phyloP scores from a whole-genome alignment of 2,888 invertebrate species.

The Nomada lathburiana region DNA sequence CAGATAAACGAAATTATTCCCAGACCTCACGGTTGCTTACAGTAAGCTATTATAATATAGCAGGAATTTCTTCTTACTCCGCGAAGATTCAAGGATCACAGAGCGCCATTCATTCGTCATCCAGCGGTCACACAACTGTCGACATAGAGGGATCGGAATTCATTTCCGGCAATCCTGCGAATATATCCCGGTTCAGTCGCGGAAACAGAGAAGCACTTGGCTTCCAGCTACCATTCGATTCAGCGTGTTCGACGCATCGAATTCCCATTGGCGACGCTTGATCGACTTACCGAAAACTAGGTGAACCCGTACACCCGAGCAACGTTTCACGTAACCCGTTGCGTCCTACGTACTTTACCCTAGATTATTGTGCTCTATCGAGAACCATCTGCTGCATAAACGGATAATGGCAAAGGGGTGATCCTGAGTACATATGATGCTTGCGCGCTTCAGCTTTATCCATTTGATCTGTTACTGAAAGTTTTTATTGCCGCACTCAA shows the following conservation, averaged over 20 bases:
- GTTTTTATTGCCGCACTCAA: no score
- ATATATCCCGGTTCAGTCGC: constrained; percentile 13
- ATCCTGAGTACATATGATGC: no score
- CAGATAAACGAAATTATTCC: no score
- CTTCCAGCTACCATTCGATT: constrained; percentile 16
- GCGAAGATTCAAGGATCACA: background rate
- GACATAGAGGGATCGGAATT: constrained; percentile 9
- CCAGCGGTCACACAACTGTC: background rate
- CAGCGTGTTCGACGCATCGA: constrained; percentile 23
- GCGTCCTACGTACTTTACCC: background rate
- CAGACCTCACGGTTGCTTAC: no score
- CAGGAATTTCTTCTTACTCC: background rate
- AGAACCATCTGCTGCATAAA: background rate
- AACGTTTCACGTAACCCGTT: constrained; percentile 2
- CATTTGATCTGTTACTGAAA: no score
- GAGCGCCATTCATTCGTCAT: constrained; percentile 7
- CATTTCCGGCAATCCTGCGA: constrained; percentile 22
- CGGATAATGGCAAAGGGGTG: background rate
- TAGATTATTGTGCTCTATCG: constrained; percentile 18
- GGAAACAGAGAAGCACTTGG: constrained; percentile 24
- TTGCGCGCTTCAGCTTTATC: no score
- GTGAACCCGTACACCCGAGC: background rate
- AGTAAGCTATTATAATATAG: no score
- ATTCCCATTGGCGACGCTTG: background rate
- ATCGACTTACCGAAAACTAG: constrained; percentile 9